Conservation (phyloP, 2,113 vertebrate genomes). For the Nothobranchius kuhntae region DNA sequence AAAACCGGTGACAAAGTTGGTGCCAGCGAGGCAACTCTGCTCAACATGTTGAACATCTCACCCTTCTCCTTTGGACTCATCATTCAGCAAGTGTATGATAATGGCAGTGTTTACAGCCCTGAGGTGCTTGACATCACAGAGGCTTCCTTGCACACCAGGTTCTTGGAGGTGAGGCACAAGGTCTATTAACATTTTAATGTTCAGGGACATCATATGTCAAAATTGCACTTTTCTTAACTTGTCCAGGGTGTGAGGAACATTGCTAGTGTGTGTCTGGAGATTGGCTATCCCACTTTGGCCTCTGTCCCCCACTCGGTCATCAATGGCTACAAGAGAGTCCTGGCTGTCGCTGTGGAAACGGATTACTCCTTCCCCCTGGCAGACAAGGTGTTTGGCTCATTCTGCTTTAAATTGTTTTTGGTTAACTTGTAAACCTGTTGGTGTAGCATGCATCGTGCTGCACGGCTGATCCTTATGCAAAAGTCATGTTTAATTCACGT, state of each 20-base stretch:
- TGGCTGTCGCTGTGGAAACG: slow-evolving; percentile 93
- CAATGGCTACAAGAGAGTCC: slow-evolving; percentile 95
- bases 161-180: slow-evolving; percentile 86
- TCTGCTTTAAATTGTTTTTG: background rate
- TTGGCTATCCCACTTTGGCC: slow-evolving; percentile 96
- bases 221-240: background rate
- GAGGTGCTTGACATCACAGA: slow-evolving; percentile 99
- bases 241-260: slow-evolving; percentile 94
- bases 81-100: slow-evolving; percentile 98
- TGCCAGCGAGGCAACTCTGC: slow-evolving; percentile 95
- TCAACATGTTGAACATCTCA: slow-evolving; percentile 99
- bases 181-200: no score
- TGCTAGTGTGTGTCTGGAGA: slow-evolving; percentile 94
- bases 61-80: slow-evolving; percentile 95
- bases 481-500: no score
- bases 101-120: slow-evolving; percentile 96
- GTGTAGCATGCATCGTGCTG: slow-evolving; percentile 22
- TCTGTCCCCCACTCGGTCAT: slow-evolving; percentile 94
- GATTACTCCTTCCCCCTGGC: slow-evolving; percentile 95
- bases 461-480: no score
- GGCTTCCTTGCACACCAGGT: slow-evolving; percentile 88
- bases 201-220: background rate
- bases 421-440: slow-evolving; percentile 30
- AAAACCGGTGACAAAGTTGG: slow-evolving; percentile 96
- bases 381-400: slow-evolving; percentile 86